Evolutionary conservation across 2,888 invertebrate genomes (phyloP).

Genomic region (Athrips mouffetella): DNA sequence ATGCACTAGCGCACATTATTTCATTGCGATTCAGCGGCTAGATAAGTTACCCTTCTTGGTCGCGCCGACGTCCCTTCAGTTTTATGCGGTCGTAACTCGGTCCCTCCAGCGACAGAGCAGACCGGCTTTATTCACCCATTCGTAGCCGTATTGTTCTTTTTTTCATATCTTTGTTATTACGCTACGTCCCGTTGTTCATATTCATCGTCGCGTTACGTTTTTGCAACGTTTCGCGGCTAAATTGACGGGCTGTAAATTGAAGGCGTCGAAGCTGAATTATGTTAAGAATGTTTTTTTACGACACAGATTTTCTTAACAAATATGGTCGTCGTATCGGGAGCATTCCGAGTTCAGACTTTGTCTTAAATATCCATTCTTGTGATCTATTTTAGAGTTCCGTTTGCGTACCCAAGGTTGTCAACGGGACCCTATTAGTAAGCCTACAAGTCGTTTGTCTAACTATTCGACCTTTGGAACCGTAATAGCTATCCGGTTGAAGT

Average conservation of each 20-base stretch:
- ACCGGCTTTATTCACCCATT: constrained; percentile 50
- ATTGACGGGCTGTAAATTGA: constrained; percentile 20
- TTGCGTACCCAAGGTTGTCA: too few species aligned
- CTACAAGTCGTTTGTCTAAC: too few species aligned
- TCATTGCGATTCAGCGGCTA: background rate
- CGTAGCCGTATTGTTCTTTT: constrained; percentile 53
- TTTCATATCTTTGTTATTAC: constrained; percentile 51
- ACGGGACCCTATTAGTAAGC: too few species aligned
- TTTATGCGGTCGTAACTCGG: constrained; percentile 51
- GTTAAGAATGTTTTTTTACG: too few species aligned
- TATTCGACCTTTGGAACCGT: too few species aligned
- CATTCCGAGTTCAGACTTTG: too few species aligned
- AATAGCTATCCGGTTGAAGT: too few species aligned
- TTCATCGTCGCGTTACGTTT: constrained; percentile 25
- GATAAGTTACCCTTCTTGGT: background rate
- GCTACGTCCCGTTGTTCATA: constrained; percentile 42
- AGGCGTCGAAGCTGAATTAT: background rate
- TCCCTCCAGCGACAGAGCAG: constrained; percentile 40
- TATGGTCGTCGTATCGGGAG: too few species aligned
- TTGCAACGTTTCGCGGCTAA: constrained; percentile 23
- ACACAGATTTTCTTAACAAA: too few species aligned
- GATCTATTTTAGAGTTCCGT: too few species aligned
- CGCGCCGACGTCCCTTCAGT: constrained; percentile 33
- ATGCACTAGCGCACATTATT: too few species aligned
- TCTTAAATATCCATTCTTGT: too few species aligned